Evolutionary conservation across 1,140 invertebrate genomes (phyloP).

Genomic region (Galendromus occidentalis): DNA sequence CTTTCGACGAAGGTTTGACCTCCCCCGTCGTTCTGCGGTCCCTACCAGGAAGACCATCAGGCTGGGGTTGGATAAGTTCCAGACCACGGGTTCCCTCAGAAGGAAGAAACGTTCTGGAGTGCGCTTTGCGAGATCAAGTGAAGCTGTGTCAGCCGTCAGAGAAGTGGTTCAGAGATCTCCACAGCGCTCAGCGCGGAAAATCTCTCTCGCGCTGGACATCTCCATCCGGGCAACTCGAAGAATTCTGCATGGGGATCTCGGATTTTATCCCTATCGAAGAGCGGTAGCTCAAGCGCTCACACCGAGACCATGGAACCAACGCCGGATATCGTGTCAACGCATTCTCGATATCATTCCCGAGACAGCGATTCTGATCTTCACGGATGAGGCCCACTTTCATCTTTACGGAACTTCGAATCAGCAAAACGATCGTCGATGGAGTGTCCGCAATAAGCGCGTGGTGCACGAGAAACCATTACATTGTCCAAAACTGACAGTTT

Average conservation of each 20-base stretch:
- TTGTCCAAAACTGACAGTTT: conserved; percentile 14
- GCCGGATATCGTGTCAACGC: not conserved
- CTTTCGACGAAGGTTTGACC: too few relatives aligned
- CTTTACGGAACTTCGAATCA: conserved; percentile 11
- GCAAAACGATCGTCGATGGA: conserved; percentile 13
- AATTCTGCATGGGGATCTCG: conserved; percentile 12
- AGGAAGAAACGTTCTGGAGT: too few relatives aligned
- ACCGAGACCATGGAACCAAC: conserved; percentile 12
- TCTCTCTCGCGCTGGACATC: conserved; percentile 14
- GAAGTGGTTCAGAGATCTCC: conserved; percentile 13
- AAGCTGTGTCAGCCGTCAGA: conserved; percentile 12
- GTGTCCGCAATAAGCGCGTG: not conserved
- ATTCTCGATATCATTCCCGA: conserved; percentile 11
- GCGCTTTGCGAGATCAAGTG: not conserved
- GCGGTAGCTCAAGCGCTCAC: conserved; percentile 12
- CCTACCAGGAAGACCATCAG: too few relatives aligned
- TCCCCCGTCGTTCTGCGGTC: too few relatives aligned
- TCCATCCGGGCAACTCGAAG: conserved; percentile 13
- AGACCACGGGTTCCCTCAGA: too few relatives aligned
- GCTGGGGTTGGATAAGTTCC: too few relatives aligned
- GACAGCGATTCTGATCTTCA: conserved; percentile 12
- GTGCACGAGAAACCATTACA: conserved; percentile 13
- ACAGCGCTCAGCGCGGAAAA: conserved; percentile 14
- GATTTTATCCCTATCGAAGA: conserved; percentile 14
- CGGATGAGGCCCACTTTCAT: conserved; percentile 10